These are phyloP conservation scores for Hirudinaria manillensis DNA, from an alignment of 2,888 invertebrate genomes.

Conservation along the genomic window DNA sequence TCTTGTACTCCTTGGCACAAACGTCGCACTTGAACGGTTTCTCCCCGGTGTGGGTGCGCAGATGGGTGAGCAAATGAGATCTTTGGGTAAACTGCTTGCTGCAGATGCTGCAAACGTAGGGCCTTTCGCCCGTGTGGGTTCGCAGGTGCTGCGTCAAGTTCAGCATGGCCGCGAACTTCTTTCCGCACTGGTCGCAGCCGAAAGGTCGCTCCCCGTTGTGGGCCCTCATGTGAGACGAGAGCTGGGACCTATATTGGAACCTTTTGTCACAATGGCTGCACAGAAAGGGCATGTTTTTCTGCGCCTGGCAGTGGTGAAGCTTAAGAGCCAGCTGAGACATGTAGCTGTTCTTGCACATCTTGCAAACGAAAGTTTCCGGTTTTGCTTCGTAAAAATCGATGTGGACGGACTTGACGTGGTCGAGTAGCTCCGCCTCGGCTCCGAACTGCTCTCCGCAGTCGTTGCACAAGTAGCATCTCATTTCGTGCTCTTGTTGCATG, in stretches of 20 bases:
- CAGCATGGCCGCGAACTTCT: slow-evolving; percentile 6
- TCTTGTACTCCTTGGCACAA: slow-evolving; percentile 25
- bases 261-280: slow-evolving; percentile 17
- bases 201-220: slow-evolving; percentile 16
- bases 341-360: slow-evolving; percentile 12
- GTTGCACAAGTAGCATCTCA: too few relatives aligned
- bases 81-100: slow-evolving; percentile 16
- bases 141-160: slow-evolving; percentile 22
- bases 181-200: slow-evolving; percentile 13
- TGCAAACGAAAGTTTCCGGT: slow-evolving; percentile 9
- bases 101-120: slow-evolving; percentile 12
- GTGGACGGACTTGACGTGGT: too few relatives aligned
- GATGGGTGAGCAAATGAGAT: slow-evolving; percentile 20
- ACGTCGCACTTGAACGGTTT: slow-evolving; percentile 23
- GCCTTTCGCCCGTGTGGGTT: slow-evolving; percentile 24
- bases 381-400: background rate
- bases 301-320: slow-evolving; percentile 8
- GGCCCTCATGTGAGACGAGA: slow-evolving; percentile 16
- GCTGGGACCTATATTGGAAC: slow-evolving; percentile 22
- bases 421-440: too few relatives aligned
- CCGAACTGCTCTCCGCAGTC: too few relatives aligned
- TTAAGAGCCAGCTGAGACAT: background rate
- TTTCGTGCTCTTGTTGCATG: too few relatives aligned
- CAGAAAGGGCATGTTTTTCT: background rate
- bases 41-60: slow-evolving; percentile 23